These are phyloP conservation scores for Tyto alba DNA, from an alignment of 2,113 vertebrate genomes.

Conservation along the genomic window DNA sequence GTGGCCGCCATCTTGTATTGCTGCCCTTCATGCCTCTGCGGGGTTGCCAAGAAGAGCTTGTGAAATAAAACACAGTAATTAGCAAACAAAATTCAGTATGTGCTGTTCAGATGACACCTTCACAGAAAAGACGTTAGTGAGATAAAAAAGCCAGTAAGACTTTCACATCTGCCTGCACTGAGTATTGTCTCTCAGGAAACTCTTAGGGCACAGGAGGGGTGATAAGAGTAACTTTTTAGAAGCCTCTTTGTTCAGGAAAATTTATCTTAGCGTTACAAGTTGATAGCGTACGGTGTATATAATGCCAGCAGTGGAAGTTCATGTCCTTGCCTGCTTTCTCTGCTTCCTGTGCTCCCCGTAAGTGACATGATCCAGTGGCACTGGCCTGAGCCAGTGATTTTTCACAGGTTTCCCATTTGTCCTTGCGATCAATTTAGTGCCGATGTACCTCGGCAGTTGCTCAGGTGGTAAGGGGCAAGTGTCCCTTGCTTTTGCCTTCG, in stretches of 20 bases:
- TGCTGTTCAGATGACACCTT: no score
- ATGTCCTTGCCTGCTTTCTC: background rate
- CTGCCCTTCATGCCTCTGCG: fast-evolving
- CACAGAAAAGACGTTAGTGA: background rate
- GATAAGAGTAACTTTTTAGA: background rate
- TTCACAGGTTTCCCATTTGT: background rate
- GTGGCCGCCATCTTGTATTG: background rate
- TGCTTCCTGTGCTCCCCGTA: background rate
- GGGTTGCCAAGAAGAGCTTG: fast-evolving
- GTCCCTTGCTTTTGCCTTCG: background rate
- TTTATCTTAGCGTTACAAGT: no score
- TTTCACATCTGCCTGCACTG: background rate
- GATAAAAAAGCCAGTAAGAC: background rate
- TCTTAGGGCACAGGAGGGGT: no score
- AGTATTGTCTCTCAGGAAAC: background rate
- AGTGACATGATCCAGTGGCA: no score
- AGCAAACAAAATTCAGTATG: no score
- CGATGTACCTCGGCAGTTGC: background rate
- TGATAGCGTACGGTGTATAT: background rate
- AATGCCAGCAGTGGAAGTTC: background rate
- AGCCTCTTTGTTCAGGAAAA: background rate
- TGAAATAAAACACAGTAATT: fast-evolving
- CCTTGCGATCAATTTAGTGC: background rate
- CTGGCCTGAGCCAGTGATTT: background rate
- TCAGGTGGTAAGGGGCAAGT: no score